Evolutionary conservation across 2,113 vertebrate species (phyloP), one percentile per base, ranked within the genome.

Genomic region (Phalacrocorax carbo): DNA sequence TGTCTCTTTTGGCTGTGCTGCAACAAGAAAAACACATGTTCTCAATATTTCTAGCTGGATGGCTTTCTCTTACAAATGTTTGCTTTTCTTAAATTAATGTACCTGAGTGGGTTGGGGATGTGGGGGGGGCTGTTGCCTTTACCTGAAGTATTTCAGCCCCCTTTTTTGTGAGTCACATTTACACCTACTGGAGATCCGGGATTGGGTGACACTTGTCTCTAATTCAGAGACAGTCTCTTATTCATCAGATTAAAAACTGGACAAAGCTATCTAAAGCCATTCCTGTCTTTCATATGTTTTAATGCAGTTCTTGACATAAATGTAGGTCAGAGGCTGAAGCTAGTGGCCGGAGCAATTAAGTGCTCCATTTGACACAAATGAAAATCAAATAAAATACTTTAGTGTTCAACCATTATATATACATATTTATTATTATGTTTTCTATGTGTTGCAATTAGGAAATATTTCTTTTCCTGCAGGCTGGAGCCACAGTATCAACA

Each of bases 21-120:
- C 58, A 91, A 91, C 26, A 85, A 87, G 46, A 58, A 91, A 94
- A 97, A 89, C 58, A 93, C 77, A 86, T 54, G 73, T 89, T 95
- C 89, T 95, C 76, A 85, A 91, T 55, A 44, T 87, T 96, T 97
- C 68, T 93, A 85, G 46, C 29, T 86, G 78, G 55, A 87, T 66
- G 92, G 16, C 11, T 93, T 93, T 96, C 68, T 88, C 89, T 90
- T 81, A 77, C 48, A 89, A 96, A 94, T 77, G 84, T 91, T 96
- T 97, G 32, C 42, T 80, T 82, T 94, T n/a, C 89, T 95, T 93
- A 80, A 77, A 93, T 91, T 91, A 91, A 68, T 51, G 85, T 72
- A 72, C 9, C 76, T 18, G 66, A 68, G 86, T 76, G 62, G 69
- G 65, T 1, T 93, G 38, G 13, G 16, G 36, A 32, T 14, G 20